These are phyloP conservation scores for Peromyscus aztecus DNA, from an alignment of 2,797 vertebrate genomes.

Conservation along the genomic window DNA sequence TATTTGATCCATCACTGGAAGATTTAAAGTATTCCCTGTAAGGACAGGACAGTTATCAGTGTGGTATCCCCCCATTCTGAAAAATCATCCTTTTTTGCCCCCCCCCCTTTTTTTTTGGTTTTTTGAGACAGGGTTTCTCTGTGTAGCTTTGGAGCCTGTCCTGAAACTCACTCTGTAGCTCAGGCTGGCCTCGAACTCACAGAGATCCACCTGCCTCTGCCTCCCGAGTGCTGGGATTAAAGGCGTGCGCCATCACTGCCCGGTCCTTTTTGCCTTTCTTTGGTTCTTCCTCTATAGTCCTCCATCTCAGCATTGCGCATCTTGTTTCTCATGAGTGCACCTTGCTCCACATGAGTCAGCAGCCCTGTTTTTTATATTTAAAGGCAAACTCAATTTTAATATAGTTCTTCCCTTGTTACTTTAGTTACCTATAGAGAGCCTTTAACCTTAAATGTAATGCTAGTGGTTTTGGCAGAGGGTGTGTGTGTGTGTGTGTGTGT, in stretches of 20 bases:
- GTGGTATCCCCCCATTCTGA: neutral
- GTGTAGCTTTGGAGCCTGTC: too few relatives aligned
- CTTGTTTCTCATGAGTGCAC: too few relatives aligned
- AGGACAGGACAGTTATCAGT: neutral
- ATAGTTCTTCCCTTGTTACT: neutral
- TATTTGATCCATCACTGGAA: neutral
- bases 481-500: neutral
- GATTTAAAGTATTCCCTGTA: neutral
- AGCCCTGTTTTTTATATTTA: conserved; percentile 17
- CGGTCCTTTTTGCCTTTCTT: neutral
- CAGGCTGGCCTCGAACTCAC: too few relatives aligned
- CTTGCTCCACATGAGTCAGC: neutral
- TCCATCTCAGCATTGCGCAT: neutral
- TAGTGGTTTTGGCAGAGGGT: conserved; percentile 40
- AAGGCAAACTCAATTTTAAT: neutral
- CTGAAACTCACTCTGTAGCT: too few relatives aligned
- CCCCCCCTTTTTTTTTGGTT: too few relatives aligned
- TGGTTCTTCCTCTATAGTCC: neutral
- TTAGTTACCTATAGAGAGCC: neutral
- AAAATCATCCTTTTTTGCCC: neutral
- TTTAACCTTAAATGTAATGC: conserved; percentile 59
- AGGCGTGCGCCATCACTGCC: too few relatives aligned
- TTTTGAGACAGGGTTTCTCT: too few relatives aligned
- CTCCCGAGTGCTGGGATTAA: too few relatives aligned
- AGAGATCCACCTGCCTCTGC: too few relatives aligned